Evolutionary conservation across 2,113 vertebrate species (phyloP), one percentile per base, ranked within the genome.

Genomic region (Eurypyga helias): DNA sequence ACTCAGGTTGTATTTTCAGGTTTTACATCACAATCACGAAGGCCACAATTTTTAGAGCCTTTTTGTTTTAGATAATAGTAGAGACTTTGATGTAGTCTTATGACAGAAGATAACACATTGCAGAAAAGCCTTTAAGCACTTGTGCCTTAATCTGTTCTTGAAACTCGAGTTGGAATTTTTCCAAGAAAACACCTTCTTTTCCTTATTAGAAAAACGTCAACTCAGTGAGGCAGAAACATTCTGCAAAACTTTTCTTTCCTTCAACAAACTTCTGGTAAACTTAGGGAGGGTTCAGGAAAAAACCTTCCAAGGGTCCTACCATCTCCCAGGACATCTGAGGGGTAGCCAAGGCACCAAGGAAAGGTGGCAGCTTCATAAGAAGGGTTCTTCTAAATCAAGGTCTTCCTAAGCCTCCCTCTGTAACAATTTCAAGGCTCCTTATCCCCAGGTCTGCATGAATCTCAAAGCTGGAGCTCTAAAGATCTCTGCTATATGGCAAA

Each of bases 41-140:
- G n/a, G 25, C 54, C 62, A 87, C 29, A 58, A 49, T 79, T 89
- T 87, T 77, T 41, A 82, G 49, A 92, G 76, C 11, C 31, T 90
- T 64, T 90, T 92, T 87, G 73, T 54, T 95, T 93, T 62, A 89
- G 49, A 26, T 51, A 31, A 46, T 29, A 69, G 86, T 21, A 80
- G 41, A 80, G 52, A 55, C 58, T 93, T 92, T 49, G 77, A 79
- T 80, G 33, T 61, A 76, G 61, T 92, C 73, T 87, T 89, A 72
- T 38, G 48, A 72, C n/a, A 83, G 45, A 72, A 93, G 70, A 65
- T 83, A 69, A 83, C 36, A 91, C 73, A 89, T 69, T 6, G 1
- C 57, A 94, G 61, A 80, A 82, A 91, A 87, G 70, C 36, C 78
- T 96, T 95, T 80, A 93, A 94, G 66, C 41, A 66, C 36, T 85